Evolutionary conservation across 1,140 invertebrate genomes (phyloP).

Genomic region (Drosophila hydei): DNA sequence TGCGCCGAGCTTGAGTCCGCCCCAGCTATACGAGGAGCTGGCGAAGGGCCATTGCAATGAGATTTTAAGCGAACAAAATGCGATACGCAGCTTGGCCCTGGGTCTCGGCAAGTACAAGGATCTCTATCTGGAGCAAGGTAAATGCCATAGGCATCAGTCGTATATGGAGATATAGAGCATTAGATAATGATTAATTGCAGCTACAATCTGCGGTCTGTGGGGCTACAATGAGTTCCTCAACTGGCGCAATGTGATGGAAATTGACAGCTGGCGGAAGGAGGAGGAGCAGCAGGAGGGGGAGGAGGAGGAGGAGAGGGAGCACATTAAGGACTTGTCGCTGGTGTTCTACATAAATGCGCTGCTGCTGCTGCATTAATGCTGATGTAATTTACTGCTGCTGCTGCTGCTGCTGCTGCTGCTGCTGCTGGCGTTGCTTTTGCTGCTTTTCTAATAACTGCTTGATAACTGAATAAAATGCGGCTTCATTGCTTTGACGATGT

Average conservation of each 20-base stretch:
- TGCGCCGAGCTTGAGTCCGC: slow-evolving; percentile 53
- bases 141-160: slow-evolving; percentile 13
- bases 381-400: slow-evolving; percentile 15
- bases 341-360: slow-evolving; percentile 69
- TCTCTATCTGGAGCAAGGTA: slow-evolving; percentile 77
- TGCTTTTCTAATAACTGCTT: slow-evolving; percentile 14
- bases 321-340: slow-evolving; percentile 66
- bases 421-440: not conserved
- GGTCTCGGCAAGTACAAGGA: slow-evolving; percentile 65
- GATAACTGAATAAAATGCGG: slow-evolving; percentile 67
- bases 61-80: slow-evolving; percentile 68
- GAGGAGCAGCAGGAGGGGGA: slow-evolving; percentile 40
- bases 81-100: slow-evolving; percentile 64
- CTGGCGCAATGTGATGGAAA: slow-evolving; percentile 73
- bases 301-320: not conserved
- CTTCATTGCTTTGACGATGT: slow-evolving; percentile 62
- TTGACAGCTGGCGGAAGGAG: slow-evolving; percentile 61
- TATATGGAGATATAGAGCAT: slow-evolving; percentile 6
- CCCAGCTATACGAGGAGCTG: slow-evolving; percentile 60
- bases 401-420: slow-evolving; percentile 4
- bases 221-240: slow-evolving; percentile 78
- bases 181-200: slow-evolving; percentile 36
- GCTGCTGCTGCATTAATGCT: slow-evolving; percentile 58
- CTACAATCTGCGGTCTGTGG: slow-evolving; percentile 71
- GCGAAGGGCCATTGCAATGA: slow-evolving; percentile 62